A percentile compares a stretch with the other conserved stretches of the same genome.
Evolutionary conservation across 2,113 vertebrate species (phyloP).

Genomic region (cattle (Bos taurus)): DNA sequence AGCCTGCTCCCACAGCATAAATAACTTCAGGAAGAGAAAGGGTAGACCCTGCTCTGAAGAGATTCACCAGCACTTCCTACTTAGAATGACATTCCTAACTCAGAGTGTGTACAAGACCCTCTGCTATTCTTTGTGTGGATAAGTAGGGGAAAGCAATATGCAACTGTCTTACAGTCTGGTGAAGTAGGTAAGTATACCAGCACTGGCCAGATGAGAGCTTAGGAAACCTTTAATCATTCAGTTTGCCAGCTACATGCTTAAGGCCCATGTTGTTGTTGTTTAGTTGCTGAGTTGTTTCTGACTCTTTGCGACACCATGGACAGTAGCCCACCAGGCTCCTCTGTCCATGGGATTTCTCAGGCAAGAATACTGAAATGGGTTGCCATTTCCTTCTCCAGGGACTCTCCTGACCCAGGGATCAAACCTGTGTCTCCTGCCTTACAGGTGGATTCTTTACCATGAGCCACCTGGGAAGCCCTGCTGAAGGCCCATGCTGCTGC

Average conservation of each 20-base stretch:
- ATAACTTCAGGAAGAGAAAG: background rate
- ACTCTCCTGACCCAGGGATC: background rate
- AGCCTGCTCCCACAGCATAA: background rate
- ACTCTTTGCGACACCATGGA: background rate
- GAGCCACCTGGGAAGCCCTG: background rate
- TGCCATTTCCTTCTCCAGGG: background rate
- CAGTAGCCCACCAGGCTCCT: background rate
- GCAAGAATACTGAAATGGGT: background rate
- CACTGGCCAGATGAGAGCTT: background rate
- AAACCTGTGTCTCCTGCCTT: rapidly evolving
- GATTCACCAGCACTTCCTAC: background rate
- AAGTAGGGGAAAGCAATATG: background rate
- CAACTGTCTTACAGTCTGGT: background rate
- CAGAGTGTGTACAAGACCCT: background rate
- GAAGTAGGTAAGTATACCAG: background rate
- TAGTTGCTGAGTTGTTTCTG: background rate
- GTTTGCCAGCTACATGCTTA: background rate
- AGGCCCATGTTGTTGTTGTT: background rate
- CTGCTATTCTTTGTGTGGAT: background rate
- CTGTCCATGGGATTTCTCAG: background rate
- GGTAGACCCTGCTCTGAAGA: background rate
- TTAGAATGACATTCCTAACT: background rate
- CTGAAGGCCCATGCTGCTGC: background rate
- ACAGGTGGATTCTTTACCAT: background rate
- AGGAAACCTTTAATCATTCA: background rate